Evolutionary conservation across 30 jellyfish, hydroid and myxozoan species (phyloP).

Genomic region (Mastigias papua): DNA sequence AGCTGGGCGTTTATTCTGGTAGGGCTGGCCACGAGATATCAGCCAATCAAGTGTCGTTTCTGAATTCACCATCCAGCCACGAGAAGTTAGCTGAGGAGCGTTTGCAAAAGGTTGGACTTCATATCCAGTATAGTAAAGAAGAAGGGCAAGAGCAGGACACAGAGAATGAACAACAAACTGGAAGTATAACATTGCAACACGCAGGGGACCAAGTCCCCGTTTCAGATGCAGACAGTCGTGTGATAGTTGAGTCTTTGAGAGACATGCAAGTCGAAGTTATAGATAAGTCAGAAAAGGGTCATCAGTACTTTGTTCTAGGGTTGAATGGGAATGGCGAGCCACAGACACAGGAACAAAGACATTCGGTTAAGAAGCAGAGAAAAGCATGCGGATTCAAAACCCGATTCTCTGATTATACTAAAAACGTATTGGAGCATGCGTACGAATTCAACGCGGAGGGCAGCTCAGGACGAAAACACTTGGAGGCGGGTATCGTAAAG

Average conservation of each 20-base stretch:
- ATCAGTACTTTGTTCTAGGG: constrained; percentile 9
- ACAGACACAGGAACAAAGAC: background rate
- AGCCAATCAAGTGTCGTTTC: background rate
- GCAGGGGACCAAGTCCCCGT: background rate
- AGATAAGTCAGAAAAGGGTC: constrained; percentile 20
- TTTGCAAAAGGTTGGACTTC: background rate
- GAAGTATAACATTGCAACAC: background rate
- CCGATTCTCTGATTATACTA: constrained; percentile 69
- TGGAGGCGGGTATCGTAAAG: constrained; percentile 71
- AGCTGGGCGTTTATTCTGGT: constrained; percentile 48
- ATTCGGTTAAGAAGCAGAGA: constrained; percentile 36
- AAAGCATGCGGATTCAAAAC: constrained; percentile 54
- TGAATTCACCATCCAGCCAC: background rate
- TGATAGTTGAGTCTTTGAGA: background rate
- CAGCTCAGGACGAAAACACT: constrained; percentile 51
- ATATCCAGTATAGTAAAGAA: background rate
- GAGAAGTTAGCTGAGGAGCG: constrained; percentile 2
- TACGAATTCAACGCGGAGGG: constrained; percentile 74
- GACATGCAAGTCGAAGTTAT: constrained; percentile 9
- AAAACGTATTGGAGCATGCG: constrained; percentile 70
- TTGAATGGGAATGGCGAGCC: constrained; percentile 13
- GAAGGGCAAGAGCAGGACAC: background rate
- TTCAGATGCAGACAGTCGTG: background rate
- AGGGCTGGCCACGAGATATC: constrained; percentile 29
- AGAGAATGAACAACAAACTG: background rate